Evolutionary conservation across 2,888 invertebrate species (phyloP).

Genomic region (Lasioglossum lativentre): DNA sequence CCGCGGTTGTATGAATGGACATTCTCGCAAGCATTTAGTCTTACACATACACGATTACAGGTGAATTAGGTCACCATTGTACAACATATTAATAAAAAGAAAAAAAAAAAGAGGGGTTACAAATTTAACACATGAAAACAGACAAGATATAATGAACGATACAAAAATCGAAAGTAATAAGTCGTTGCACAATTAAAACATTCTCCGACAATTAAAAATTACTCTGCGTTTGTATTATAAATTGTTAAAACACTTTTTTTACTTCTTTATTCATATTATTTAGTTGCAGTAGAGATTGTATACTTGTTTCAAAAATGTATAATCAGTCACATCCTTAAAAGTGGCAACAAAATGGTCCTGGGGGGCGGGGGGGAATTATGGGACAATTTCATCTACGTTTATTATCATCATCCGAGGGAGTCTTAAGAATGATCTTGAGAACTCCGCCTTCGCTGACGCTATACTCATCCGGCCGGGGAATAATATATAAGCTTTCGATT

Average conservation of each 20-base stretch:
- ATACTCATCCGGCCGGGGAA: not conserved
- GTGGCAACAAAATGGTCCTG: slow-evolving; percentile 28
- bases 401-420: not conserved
- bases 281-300: slow-evolving; percentile 33
- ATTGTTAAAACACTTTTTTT: slow-evolving; percentile 35
- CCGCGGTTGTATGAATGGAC: not conserved
- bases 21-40: not conserved
- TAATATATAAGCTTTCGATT: not conserved
- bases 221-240: slow-evolving; percentile 22
- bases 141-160: not conserved
- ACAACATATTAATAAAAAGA: not conserved
- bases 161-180: not conserved
- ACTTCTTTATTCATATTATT: slow-evolving; percentile 43
- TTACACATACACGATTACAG: not conserved
- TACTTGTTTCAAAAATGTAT: slow-evolving; percentile 21
- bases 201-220: slow-evolving; percentile 16
- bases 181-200: not conserved
- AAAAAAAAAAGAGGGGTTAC: not conserved
- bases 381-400: slow-evolving; percentile 1
- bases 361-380: not conserved
- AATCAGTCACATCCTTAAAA: slow-evolving; percentile 39
- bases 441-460: not conserved
- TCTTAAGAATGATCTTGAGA: slow-evolving; percentile 4
- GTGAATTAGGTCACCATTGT: not conserved
- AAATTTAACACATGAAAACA: not conserved